Percentiles rank a stretch among this genome's conserved stretches.
Conservation (phyloP, 2,888 invertebrate species). For the Cosmia trapezina region DNA sequence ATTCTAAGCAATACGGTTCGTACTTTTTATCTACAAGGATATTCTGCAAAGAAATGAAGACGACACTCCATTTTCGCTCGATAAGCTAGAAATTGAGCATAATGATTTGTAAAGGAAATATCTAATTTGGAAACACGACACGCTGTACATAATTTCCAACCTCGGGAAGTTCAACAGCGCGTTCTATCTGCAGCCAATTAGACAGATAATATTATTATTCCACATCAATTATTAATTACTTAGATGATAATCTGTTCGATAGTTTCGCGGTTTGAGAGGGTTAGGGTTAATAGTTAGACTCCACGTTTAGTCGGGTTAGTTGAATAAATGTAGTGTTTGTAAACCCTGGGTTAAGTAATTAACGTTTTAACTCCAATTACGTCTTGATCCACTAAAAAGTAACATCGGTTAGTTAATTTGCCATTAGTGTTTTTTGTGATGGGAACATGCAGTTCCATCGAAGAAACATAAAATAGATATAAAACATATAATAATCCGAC, state of each 20-base stretch:
- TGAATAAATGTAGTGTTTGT: no score
- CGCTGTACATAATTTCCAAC: background rate
- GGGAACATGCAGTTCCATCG: no score
- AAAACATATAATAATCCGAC: no score
- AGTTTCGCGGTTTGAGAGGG: background rate
- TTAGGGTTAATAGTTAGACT: background rate
- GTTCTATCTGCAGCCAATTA: background rate
- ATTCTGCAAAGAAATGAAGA: background rate
- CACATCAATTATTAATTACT: background rate
- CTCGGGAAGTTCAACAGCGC: background rate
- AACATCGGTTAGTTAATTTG: no score
- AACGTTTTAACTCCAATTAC: no score
- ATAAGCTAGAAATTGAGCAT: background rate
- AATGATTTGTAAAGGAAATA: background rate
- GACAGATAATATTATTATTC: background rate
- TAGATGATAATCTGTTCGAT: background rate
- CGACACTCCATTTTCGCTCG: background rate
- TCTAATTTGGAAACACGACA: background rate
- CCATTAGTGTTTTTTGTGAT: no score
- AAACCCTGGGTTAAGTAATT: no score
- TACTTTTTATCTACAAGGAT: background rate
- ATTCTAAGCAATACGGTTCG: no score
- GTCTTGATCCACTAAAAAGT: no score
- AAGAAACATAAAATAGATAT: no score
- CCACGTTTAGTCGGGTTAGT: no score